Evolutionary conservation across 2,797 vertebrate species (phyloP).

Genomic region (Parotocinclus haroldoi): DNA sequence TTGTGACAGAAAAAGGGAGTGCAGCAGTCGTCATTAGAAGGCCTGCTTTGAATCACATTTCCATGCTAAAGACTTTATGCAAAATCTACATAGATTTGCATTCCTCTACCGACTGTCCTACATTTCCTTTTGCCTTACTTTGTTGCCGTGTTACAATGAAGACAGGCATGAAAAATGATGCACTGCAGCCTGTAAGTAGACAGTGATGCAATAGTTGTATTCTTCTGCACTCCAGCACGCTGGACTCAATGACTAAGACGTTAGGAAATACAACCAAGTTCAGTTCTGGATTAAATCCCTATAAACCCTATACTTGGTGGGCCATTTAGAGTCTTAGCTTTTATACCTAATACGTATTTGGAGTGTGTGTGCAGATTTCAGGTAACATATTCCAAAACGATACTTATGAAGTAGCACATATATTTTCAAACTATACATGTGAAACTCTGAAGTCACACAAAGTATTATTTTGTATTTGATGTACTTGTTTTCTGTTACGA

Average conservation of each 20-base stretch:
- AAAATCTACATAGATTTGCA: slow-evolving; percentile 30
- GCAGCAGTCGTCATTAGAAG: slow-evolving; percentile 15
- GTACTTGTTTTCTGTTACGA: too few species aligned
- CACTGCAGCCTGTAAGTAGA: neutral
- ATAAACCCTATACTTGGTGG: too few species aligned
- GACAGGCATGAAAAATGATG: neutral
- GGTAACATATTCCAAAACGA: too few species aligned
- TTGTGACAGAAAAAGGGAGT: neutral
- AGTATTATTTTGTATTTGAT: too few species aligned
- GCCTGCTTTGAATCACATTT: slow-evolving; percentile 25
- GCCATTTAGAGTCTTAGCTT: too few species aligned
- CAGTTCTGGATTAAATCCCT: too few species aligned
- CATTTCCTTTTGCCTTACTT: slow-evolving; percentile 6
- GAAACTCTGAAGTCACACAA: too few species aligned
- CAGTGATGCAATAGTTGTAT: neutral
- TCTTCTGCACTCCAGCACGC: neutral
- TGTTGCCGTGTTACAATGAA: slow-evolving; percentile 4
- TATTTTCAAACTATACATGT: too few species aligned
- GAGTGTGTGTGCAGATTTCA: too few species aligned
- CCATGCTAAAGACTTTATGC: slow-evolving; percentile 31
- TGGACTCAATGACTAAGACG: neutral
- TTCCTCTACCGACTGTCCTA: slow-evolving; percentile 16
- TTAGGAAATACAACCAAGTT: too few species aligned
- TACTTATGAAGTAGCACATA: too few species aligned
- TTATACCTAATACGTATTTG: too few species aligned